Conservation (phyloP, 2,113 vertebrate genomes). For the Equus przewalskii region DNA sequence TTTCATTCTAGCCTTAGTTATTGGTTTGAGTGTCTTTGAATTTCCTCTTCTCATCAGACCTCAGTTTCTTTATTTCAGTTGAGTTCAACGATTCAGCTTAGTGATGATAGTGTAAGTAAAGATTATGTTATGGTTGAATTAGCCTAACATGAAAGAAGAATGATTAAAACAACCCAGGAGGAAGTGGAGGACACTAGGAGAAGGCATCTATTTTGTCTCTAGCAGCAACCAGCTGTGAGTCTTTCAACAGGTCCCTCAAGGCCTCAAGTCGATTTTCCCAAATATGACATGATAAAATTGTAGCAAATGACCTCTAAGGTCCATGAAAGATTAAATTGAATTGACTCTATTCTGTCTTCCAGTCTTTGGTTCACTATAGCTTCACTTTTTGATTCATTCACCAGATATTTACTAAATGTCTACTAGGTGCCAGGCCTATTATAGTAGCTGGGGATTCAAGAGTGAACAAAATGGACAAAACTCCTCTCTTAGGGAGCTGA, state of each 20-base stretch:
- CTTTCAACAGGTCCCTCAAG: not conserved
- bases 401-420: not conserved
- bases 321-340: conserved; percentile 10
- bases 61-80: conserved; percentile 32
- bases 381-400: conserved; percentile 6
- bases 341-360: not conserved
- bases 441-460: not conserved
- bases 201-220: not conserved
- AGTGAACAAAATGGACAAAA: not conserved
- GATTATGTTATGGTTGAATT: conserved; percentile 21
- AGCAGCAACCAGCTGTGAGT: not conserved
- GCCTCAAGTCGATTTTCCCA: conserved; percentile 26
- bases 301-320: not conserved
- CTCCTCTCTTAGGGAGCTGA: not conserved
- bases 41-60: conserved; percentile 11
- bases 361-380: not conserved
- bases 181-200: not conserved
- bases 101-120: not conserved
- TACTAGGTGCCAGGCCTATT: not conserved
- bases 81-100: conserved; percentile 27
- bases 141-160: conserved; percentile 24
- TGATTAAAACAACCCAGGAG: not conserved
- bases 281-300: conserved; percentile 13
- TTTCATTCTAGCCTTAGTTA: conserved; percentile 6
- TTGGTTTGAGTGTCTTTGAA: conserved; percentile 38